Evolutionary conservation across 2,113 vertebrate genomes (phyloP).

Genomic region (Hemiprocne comata): DNA sequence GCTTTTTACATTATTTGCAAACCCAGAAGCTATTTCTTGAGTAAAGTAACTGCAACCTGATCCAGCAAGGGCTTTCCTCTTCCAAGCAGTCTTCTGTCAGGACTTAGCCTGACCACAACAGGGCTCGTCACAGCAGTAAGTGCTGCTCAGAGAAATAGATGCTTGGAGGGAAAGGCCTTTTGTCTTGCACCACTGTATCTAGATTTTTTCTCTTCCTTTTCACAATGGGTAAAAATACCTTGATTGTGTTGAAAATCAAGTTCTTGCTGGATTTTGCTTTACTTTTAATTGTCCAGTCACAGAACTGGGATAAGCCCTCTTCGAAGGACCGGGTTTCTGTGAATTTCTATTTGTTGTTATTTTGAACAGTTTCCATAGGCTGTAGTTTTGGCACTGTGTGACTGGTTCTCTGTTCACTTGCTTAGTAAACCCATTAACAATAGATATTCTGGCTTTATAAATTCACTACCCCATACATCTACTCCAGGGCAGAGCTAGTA

Average conservation of each 20-base stretch:
- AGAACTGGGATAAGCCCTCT: neutral
- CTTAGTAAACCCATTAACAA: neutral
- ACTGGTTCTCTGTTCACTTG: neutral
- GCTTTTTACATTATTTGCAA: neutral
- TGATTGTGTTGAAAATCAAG: neutral
- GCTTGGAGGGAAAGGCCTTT: slow-evolving; percentile 8
- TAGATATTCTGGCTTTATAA: neutral
- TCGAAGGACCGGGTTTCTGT: neutral
- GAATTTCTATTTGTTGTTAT: neutral
- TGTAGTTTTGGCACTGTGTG: neutral
- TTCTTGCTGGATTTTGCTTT: neutral
- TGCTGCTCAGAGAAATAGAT: neutral
- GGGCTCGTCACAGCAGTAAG: slow-evolving; percentile 1
- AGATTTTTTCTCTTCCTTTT: neutral
- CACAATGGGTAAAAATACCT: neutral
- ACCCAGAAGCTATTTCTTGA: neutral
- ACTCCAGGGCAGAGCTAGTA: neutral
- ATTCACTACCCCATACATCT: neutral
- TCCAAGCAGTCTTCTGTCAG: neutral
- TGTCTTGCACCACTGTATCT: slow-evolving; percentile 5
- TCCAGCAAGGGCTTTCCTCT: neutral
- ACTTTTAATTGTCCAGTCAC: neutral
- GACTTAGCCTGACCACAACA: neutral
- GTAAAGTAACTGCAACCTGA: neutral
- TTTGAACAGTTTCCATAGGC: neutral